phyloP scores from a whole-genome alignment of 2,113 vertebrate species.

The Chlamydotis undulata region DNA sequence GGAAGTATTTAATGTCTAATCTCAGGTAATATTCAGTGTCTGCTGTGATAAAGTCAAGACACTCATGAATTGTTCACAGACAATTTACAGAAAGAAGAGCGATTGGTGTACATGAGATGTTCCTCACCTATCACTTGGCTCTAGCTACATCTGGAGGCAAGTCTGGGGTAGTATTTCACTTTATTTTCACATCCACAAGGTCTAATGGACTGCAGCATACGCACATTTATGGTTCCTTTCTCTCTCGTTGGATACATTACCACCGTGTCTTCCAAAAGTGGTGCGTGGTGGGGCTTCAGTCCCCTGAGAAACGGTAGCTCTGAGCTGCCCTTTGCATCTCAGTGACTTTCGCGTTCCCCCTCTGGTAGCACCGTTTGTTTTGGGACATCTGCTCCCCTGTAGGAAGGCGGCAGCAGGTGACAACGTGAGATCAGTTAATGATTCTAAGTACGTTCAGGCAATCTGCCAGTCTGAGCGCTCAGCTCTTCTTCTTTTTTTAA shows the following conservation, averaged over 20 bases:
- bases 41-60: background rate
- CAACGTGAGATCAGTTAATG: background rate
- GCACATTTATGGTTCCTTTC: background rate
- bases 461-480: slow-evolving; percentile 37
- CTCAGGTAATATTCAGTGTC: background rate
- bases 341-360: background rate
- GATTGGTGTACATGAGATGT: background rate
- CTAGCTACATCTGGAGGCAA: background rate
- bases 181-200: background rate
- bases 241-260: fast-evolving
- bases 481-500: slow-evolving; percentile 10
- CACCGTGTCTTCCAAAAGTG: background rate
- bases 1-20: background rate
- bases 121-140: background rate
- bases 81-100: background rate
- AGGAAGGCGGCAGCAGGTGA: slow-evolving; percentile 48
- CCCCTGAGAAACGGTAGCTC: background rate
- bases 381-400: slow-evolving; percentile 31
- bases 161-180: background rate
- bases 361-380: background rate
- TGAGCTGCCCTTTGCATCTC: background rate
- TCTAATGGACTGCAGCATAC: background rate
- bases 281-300: background rate
- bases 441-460: slow-evolving; percentile 15
- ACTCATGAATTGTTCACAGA: background rate